Evolutionary conservation across 1,140 invertebrate species (phyloP).

Genomic region (Musca vetustissima): DNA sequence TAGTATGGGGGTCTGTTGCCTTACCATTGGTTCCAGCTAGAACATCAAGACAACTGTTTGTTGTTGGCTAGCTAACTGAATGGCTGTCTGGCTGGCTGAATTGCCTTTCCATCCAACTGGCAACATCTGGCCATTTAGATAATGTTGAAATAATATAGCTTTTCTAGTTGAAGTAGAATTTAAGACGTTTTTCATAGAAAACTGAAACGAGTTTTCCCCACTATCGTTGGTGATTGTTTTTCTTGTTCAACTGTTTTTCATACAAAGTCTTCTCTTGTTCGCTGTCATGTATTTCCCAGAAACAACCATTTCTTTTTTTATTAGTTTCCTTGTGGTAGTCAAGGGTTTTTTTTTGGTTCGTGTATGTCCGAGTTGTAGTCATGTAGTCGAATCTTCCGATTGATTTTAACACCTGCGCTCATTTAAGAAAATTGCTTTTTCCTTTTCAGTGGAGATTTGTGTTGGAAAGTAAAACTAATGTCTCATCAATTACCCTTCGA

Average conservation of each 20-base stretch:
- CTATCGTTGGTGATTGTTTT: too few species aligned
- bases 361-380: too few species aligned
- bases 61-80: too few species aligned
- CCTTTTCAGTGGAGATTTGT: neutral
- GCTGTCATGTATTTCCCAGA: neutral
- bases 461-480: slow-evolving; percentile 3
- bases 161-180: slow-evolving; percentile 13
- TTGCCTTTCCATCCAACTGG: neutral
- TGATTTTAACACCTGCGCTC: slow-evolving; percentile 14
- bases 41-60: too few species aligned
- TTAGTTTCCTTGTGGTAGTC: too few species aligned
- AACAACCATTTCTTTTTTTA: slow-evolving; percentile 2
- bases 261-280: too few species aligned
- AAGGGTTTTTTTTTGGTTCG: too few species aligned
- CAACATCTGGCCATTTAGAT: slow-evolving; percentile 20
- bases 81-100: too few species aligned
- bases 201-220: too few species aligned
- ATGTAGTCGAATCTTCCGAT: neutral
- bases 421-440: slow-evolving; percentile 7
- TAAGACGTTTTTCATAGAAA: slow-evolving; percentile 7
- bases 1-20: too few species aligned
- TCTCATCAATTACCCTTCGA: slow-evolving; percentile 14
- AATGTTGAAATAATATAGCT: slow-evolving; percentile 17
- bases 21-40: neutral
- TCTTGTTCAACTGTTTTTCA: too few species aligned